These are phyloP conservation scores for Unio pictorum DNA, from an alignment of 2,888 invertebrate species.

Conservation along the genomic window DNA sequence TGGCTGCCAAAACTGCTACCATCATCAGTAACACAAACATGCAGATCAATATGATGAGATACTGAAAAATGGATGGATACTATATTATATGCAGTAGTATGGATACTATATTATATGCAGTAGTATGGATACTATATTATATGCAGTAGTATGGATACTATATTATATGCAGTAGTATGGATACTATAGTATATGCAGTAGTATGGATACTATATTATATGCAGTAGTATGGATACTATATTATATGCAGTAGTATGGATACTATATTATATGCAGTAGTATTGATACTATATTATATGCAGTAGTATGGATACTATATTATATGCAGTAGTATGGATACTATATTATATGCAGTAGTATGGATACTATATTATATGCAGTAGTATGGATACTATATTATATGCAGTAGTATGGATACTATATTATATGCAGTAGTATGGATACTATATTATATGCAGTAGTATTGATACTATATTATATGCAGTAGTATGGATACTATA, in stretches of 20 bases:
- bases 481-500: not conserved
- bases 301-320: not conserved
- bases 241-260: not conserved
- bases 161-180: not conserved
- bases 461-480: slow-evolving; percentile 1
- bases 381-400: not conserved
- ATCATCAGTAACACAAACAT: slow-evolving; percentile 92
- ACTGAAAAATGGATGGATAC: slow-evolving; percentile 52
- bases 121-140: not conserved
- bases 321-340: not conserved
- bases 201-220: slow-evolving; percentile 1
- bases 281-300: slow-evolving; percentile 1
- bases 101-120: not conserved
- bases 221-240: not conserved
- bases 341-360: not conserved
- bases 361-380: not conserved
- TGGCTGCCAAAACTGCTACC: slow-evolving; percentile 91
- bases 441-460: not conserved
- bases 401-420: not conserved
- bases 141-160: not conserved
- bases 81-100: not conserved
- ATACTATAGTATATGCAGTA: not conserved
- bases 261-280: not conserved
- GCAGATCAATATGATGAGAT: slow-evolving; percentile 86
- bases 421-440: not conserved